A percentile compares a stretch with the other conserved stretches of the same genome.
phyloP scores from a whole-genome alignment of 2,113 vertebrate genomes.

The Cephalophus harveyi region DNA sequence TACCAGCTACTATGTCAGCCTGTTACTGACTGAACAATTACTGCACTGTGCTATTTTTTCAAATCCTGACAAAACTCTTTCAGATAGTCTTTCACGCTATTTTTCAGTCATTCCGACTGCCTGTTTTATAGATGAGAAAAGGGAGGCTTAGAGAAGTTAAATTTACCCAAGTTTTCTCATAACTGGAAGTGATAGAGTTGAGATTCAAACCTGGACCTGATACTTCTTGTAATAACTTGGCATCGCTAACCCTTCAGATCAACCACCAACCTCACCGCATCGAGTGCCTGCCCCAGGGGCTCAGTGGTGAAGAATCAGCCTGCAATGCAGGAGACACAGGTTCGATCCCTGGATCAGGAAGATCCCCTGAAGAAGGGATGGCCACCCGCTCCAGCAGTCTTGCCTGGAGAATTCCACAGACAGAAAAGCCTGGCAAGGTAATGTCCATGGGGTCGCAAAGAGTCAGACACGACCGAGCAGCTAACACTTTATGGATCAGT shows the following conservation, averaged over 20 bases:
- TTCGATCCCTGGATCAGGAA: neutral
- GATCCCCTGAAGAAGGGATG: neutral
- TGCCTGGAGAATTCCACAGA: neutral
- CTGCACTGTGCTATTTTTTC: neutral
- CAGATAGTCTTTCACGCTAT: neutral
- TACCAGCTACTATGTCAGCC: neutral
- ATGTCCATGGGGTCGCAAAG: neutral
- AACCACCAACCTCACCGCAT: neutral
- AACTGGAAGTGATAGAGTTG: neutral
- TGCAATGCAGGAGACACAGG: neutral
- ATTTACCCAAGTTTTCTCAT: neutral
- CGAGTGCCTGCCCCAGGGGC: neutral
- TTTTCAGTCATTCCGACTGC: neutral
- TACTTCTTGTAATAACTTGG: too few relatives aligned
- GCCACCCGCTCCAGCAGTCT: neutral
- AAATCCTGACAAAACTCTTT: neutral
- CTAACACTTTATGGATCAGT: neutral
- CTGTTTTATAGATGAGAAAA: neutral
- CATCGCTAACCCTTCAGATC: neutral
- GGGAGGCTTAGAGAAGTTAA: neutral
- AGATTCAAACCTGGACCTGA: neutral
- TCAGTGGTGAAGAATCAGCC: neutral
- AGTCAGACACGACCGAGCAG: neutral
- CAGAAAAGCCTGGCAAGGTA: neutral
- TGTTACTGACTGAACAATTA: too few relatives aligned